Evolutionary conservation across 2,888 invertebrate species (phyloP), one percentile per base, ranked within the genome.

Genomic region (Dasypolia templi): DNA sequence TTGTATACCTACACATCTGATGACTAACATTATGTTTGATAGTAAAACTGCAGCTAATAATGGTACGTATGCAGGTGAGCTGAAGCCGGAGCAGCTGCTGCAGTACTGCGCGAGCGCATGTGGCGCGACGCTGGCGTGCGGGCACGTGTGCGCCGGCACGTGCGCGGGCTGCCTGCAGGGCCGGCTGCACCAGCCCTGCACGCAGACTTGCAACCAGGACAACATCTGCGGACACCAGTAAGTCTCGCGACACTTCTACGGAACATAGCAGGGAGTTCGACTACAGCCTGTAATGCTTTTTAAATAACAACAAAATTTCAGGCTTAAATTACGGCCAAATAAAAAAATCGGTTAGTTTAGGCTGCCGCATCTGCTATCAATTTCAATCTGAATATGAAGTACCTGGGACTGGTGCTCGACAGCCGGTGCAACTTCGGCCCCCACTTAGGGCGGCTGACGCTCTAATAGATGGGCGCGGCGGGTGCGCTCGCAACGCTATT

Each of bases 211-310:
- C 91, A 93, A 94, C 9, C 95, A 95, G 66, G 84, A 89, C 19
- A 95, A 97, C 76, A 96, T 97, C 63, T 97, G 98, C 90, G 97
- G 97, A 46, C 97, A 97, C 89, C 91, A 94, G 96, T 97, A 87
- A 92, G 92, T 67, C 22, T 53, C 62, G 51, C 32, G 0, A 61
- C 32, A 39, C 39, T 61, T 26, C 32, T 19, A 74, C 9, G 11
- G 22, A 2, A 11, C 12, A 32, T 32, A 32, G 55, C 17, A 53
- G 5, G 35, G n/a, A 72, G 44, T 29, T 56, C 17, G 9, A 6
- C 44, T 64, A 65, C 19, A n/a, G 42, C 2, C 29, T 32, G 14
- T 9, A 49, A 49, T 22, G 9, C 14, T 63, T 32, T 62, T 62
- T 42, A 19, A 62, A 62, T 29, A 42, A 35, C 2, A 39, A 32